Base-by-base conservation (phyloP, 2,113 vertebrate genomes). In the Bos javanicus region DNA sequence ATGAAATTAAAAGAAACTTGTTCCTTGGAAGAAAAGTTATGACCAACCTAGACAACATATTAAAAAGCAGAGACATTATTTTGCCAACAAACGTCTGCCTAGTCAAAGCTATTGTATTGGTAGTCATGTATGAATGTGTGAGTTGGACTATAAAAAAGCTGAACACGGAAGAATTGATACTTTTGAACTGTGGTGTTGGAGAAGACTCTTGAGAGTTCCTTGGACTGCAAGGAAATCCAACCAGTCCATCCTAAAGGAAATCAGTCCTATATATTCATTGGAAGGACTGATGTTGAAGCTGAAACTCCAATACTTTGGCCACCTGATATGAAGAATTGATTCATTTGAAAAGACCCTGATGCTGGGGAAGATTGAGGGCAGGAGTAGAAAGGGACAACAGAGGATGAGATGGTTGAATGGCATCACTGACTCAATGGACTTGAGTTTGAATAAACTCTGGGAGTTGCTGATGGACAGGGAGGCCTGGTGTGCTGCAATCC, bases 401-500 rank as follows among this genome's bases (percentile, higher is more conserved):
- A 71, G 2, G 67, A 71, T 71, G 19, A 36, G 64, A n/a, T 71
- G 17, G 19, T 21, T 36, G 9, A n/a, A 39, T 23, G 67, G 19
- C 67, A 71, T 71, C 19, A 39, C 19, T 0, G 19, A 71, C 17
- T 71, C 67, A 39, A 39, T 39, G n/a, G 10, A 39, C 67, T 39
- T 71, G 19, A 36, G 67, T 36, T 71, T 71, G 67, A 71, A n/a
- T 39, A 39, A 71, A 71, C n/a, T 39, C 67, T 71, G 19, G 19
- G 19, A 71, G 67, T 71, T 71, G 10, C n/a, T 71, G 67, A 23
- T 39, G 19, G n/a, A 71, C n/a, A 71, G 19, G 67, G 19, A 39
- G 19, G n/a, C n/a, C 67, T 39, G 10, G n/a, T 0, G 0, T 71
- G 67, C 67, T 71, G 19, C 67, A 23, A n/a, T 39, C 6, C 67